Evolutionary conservation across 1,140 invertebrate species (phyloP).

Genomic region (Macrotrachela quadricornifera): DNA sequence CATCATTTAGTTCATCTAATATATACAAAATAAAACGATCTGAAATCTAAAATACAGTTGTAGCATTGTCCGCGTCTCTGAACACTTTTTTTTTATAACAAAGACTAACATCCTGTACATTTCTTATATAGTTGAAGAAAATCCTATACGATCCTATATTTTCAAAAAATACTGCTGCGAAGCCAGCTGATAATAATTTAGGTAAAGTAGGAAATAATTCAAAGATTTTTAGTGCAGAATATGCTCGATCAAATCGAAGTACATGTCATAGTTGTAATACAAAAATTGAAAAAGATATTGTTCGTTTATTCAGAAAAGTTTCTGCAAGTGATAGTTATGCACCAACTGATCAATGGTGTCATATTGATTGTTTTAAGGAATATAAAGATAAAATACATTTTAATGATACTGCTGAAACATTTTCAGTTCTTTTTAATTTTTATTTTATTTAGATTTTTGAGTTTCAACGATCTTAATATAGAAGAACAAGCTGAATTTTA

Average conservation of each 20-base stretch:
- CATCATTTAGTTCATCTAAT: too few species aligned
- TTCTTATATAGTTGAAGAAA: too few species aligned
- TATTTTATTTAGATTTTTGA: neutral
- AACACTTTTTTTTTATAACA: too few species aligned
- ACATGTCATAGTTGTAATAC: constrained; percentile 60
- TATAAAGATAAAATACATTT: constrained; percentile 51
- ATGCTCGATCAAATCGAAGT: constrained; percentile 62
- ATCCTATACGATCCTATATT: too few species aligned
- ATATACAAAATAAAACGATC: too few species aligned
- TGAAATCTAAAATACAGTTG: too few species aligned
- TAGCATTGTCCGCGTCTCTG: too few species aligned
- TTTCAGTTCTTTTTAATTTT: too few species aligned
- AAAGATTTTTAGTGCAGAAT: constrained; percentile 54
- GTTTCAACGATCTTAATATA: constrained; percentile 37
- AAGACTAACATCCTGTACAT: too few species aligned
- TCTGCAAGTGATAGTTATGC: neutral
- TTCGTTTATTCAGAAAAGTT: neutral
- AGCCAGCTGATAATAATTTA: neutral
- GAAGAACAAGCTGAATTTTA: constrained; percentile 33
- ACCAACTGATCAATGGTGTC: constrained; percentile 48
- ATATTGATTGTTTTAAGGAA: constrained; percentile 71
- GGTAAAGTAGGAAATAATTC: constrained; percentile 12
- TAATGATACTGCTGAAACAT: neutral
- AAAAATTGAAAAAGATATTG: constrained; percentile 50
- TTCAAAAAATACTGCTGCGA: too few species aligned